Base-by-base conservation (phyloP, 37 sponge, comb jelly and placozoan genomes). In the Cladorhizidae sp. region DNA sequence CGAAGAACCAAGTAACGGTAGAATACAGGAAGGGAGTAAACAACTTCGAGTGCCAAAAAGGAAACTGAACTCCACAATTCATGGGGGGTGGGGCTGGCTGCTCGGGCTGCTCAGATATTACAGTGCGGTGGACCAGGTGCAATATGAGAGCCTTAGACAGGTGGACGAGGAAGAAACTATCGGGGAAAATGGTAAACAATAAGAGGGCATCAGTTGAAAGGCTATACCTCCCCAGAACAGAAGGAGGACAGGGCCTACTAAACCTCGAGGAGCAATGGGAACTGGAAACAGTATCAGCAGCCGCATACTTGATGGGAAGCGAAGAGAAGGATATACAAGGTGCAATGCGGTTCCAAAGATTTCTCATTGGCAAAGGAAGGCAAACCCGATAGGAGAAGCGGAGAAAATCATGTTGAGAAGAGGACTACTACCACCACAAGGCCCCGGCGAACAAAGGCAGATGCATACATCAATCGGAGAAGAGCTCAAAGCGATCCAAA, bases 171-270 rank as follows among this genome's bases (percentile, higher is more conserved):
- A 37, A 39, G 42, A 71, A 41, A 18, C 40, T 71, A 45, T 7
- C 49, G 45, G 14, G 9, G 45, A 42, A 42, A 43, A 2, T 2
- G 45, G 21, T 5, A 43, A 43, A 25, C 37, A 43, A 71, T 5
- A 1, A 6, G 12, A 42, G 26, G 2, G 45, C 45, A 1, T 40
- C 71, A 43, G 42, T 71, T 1, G 45, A 40, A 21, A 15, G 45
- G 5, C 45, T 71, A 2, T 71, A 71, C 71, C 71, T 41, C 3
- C 43, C 71, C 9, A 21, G 71, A 71, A 42, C 40, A 23, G 45
- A 71, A 22, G 45, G 71, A 22, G 71, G 71, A 1, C 3, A 45
- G 15, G 71, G 71, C 26, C 49, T 71, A 1, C 1, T 5, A 39
- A 43, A 25, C 5, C 1, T 71, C 22, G 42, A 42, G 45, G 9